Evolutionary conservation across 2,888 invertebrate species (phyloP), one percentile per base, ranked within the genome.

Genomic region (Leucoptera coffeella): DNA sequence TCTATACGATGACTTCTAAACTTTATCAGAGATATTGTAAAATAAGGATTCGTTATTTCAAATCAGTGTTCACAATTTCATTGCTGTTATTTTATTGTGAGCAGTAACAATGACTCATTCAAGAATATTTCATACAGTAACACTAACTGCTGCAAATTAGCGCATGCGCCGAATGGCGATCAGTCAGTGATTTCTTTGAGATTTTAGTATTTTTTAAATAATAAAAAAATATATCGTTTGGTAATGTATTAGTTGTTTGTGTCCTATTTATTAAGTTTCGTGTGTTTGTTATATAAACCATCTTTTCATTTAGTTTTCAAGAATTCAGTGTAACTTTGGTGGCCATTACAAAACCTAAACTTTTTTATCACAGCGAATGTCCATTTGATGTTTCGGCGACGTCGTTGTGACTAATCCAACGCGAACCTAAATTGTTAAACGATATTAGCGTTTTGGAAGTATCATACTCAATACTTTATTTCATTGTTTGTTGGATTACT

Each of bases 151-250:
- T 52, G 51, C 62, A 62, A 67, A 65, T 69, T 69, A 62, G 69
- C 67, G 67, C 67, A 69, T 69, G 67, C 67, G 67, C 67, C 65
- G 67, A 67, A 69, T 69, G 67, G 67, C 65, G 67, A 69, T 60
- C 53, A n/a, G n/a, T n/a, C n/a, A 61, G 65, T 67, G 65, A 67
- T 49, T 62, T 56, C 62, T 65, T 65, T 64, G 61, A 62, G 65
- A 62, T 57, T 57, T 36, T 51, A 52, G 47, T 23, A 65, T 61
- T 67, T 67, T 62, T 39, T 60, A 62, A 56, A 35, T 60, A 62
- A 55, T 34, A 61, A 53, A 59, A 62, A 62, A 65, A 64, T 67
- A 58, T 61, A 55, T 56, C 54, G 53, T 60, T 57, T 47, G 54
- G 54, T 67, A 62, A 60, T 57, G 54, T 53, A 22, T 48, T 55